Conservation (phyloP, 2,888 invertebrate species). For the Prosopocoilus inquinatus region DNA sequence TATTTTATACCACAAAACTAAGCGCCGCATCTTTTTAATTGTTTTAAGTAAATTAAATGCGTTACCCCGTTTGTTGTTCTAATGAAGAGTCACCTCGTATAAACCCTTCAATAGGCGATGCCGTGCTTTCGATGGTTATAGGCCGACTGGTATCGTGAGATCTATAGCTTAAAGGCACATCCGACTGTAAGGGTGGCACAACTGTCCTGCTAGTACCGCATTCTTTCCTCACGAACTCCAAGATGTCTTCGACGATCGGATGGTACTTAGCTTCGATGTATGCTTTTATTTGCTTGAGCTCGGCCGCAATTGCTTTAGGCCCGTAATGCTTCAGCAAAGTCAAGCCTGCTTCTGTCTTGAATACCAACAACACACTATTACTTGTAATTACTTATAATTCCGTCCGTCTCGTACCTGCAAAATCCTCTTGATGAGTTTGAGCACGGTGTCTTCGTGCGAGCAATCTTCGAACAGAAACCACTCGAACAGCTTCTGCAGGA, state of each 20-base stretch:
- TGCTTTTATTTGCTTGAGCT: constrained; percentile 49
- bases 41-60: not conserved
- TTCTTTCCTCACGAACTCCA: constrained; percentile 46
- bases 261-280: constrained; percentile 50
- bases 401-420: constrained; percentile 49
- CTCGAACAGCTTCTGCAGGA: constrained; percentile 58
- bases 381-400: not conserved
- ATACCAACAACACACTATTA: constrained; percentile 27
- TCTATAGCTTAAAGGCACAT: constrained; percentile 44
- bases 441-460: constrained; percentile 57
- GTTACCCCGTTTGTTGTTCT: constrained; percentile 37
- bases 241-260: constrained; percentile 51
- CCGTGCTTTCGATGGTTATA: constrained; percentile 35
- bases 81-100: constrained; percentile 35
- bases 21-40: too few relatives aligned
- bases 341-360: constrained; percentile 56
- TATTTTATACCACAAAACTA: too few relatives aligned
- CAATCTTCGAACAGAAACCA: constrained; percentile 62
- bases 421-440: constrained; percentile 57
- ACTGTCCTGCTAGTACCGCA: constrained; percentile 47
- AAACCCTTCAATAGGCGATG: constrained; percentile 42
- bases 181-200: constrained; percentile 53
- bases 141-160: constrained; percentile 24
- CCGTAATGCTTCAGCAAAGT: constrained; percentile 56
- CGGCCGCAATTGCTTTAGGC: constrained; percentile 47